Evolutionary conservation across 2,888 invertebrate genomes (phyloP).

Genomic region (Hermodice carunculata): DNA sequence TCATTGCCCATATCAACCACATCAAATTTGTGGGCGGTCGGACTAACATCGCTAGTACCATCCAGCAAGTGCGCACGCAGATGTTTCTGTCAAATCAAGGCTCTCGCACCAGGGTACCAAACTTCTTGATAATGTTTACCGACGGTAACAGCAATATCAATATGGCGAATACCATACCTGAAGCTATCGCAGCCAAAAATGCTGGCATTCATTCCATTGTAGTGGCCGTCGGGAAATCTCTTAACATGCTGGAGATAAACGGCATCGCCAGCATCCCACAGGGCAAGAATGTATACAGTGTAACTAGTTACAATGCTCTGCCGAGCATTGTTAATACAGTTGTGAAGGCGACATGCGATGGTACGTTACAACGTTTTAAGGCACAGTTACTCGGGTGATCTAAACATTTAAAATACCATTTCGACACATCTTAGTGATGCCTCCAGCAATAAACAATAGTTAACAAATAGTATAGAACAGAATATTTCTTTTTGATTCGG

Average conservation of each 20-base stretch:
- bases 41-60: constrained; percentile 3
- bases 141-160: constrained; percentile 29
- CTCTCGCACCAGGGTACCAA: constrained; percentile 18
- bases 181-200: constrained; percentile 21
- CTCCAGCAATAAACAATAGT: too few relatives aligned
- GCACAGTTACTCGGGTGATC: too few relatives aligned
- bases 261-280: constrained; percentile 24
- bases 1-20: neutral
- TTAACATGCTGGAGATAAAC: constrained; percentile 25
- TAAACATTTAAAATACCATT: too few relatives aligned
- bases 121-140: constrained; percentile 27
- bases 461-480: too few relatives aligned
- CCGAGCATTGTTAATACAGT: neutral
- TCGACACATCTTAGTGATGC: too few relatives aligned
- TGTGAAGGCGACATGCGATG: constrained; percentile 16
- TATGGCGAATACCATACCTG: constrained; percentile 21
- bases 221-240: constrained; percentile 15
- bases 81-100: constrained; percentile 6
- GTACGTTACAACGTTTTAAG: too few relatives aligned
- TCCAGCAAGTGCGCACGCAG: constrained; percentile 1
- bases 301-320: constrained; percentile 17
- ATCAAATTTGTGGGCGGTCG: neutral
- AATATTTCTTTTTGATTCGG: too few relatives aligned
- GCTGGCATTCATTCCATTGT: constrained; percentile 17
- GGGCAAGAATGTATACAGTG: constrained; percentile 15